Base-by-base conservation (phyloP, 2,797 vertebrate species). In the Setipinna tenuifilis region DNA sequence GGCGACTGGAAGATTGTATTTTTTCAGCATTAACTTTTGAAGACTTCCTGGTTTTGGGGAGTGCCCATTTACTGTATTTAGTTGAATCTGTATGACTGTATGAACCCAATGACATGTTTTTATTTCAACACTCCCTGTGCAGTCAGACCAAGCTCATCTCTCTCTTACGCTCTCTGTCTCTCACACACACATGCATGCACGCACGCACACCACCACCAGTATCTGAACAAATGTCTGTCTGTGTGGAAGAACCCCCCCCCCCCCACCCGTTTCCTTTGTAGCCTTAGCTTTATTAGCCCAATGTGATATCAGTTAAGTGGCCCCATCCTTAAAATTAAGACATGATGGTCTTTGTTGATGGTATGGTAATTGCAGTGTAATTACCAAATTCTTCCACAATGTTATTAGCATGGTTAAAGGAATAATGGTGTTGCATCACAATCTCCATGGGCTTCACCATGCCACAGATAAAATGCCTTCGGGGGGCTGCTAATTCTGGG, bases 351-450 rank as follows among this genome's bases (percentile, higher is more conserved):
- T 44, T 82, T 58, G 21, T 61, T 82, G 12, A 61, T 19, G 46
- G n/a, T 59, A 28, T 57, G 50, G n/a, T 83, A 83, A 78, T 78
- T 78, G 71, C 71, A 21, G 71, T 41, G 17, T 44, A 78, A 78
- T 78, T 78, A 78, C 44, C 71, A 3, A 44, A 78, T 44, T 78
- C 17, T 41, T 78, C 17, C 17, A 35, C 71, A 78, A 78, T n/a
- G 71, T 78, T 44, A 78, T 78, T 78, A 78, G 71, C 35, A 7
- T 35, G 35, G 71, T 44, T 78, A 5, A 44, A 25, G 50, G 35
- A 78, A 44, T 78, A 78, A 78, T 78, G 31, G 21, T 78, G 71
- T 78, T 35, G 16, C 71, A 44, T 35, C 31, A 44, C 19, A 17
- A 2, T 78, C 19, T 41, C 71, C 44, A 6, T 21, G 19, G 31